A percentile compares a stretch with the other conserved stretches of the same genome.
These are phyloP conservation scores for Archips crataeganus DNA, from an alignment of 2,888 invertebrate genomes.

Conservation along the genomic window DNA sequence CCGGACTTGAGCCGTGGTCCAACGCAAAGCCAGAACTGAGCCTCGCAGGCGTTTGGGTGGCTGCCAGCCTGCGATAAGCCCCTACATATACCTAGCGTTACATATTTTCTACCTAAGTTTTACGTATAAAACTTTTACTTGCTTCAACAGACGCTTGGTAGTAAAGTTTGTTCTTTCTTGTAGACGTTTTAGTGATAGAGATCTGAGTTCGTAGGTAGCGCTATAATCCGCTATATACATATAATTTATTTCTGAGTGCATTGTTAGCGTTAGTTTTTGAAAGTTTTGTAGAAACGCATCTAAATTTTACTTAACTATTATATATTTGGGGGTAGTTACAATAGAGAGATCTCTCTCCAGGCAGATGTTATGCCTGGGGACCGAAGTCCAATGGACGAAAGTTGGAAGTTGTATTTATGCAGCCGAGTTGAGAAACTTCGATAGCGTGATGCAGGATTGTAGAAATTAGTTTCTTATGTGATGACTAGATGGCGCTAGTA, in stretches of 20 bases:
- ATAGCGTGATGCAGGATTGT: too few relatives aligned
- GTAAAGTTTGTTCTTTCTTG: conserved; percentile 34
- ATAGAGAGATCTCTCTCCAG: too few relatives aligned
- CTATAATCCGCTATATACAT: too few relatives aligned
- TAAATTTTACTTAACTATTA: too few relatives aligned
- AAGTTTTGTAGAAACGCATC: neutral
- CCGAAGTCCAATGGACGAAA: too few relatives aligned
- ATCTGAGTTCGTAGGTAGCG: conserved; percentile 27
- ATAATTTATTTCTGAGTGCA: conserved; percentile 21
- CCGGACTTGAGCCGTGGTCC: conserved; percentile 62
- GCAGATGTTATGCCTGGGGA: too few relatives aligned
- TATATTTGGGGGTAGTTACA: too few relatives aligned
- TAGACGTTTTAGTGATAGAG: conserved; percentile 33
- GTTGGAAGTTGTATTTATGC: too few relatives aligned
- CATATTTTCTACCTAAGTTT: conserved; percentile 44
- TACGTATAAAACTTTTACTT: conserved; percentile 42
- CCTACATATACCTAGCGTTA: conserved; percentile 41
- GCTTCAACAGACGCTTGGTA: conserved; percentile 39
- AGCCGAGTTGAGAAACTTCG: too few relatives aligned
- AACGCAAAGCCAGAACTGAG: conserved; percentile 49
- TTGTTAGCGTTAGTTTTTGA: conserved; percentile 24
- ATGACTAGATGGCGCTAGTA: too few relatives aligned
- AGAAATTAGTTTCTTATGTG: too few relatives aligned
- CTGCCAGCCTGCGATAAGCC: conserved; percentile 65
- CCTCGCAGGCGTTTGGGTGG: conserved; percentile 57